phyloP scores from a whole-genome alignment of 35 echinoderm and acorn worm species.

The Ophioderma brevispina region DNA sequence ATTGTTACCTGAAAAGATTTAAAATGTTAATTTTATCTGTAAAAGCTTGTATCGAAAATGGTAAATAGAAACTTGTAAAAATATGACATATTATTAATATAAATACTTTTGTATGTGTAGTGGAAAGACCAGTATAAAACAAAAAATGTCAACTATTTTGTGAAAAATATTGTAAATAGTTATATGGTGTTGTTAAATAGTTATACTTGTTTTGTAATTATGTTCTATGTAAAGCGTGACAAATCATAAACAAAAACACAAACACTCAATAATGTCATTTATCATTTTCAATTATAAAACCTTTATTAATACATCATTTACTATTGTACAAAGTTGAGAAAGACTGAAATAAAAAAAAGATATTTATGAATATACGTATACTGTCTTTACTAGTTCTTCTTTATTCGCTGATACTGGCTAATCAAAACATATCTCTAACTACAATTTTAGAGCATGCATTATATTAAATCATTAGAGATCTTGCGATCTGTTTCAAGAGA shows the following conservation, averaged over 20 bases:
- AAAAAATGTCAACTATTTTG: no score
- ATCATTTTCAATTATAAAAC: neutral
- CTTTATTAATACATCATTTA: neutral
- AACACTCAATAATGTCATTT: neutral
- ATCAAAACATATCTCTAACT: neutral
- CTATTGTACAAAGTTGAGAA: neutral
- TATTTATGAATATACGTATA: conserved; percentile 10
- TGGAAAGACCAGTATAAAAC: no score
- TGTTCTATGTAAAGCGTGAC: neutral
- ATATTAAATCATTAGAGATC: neutral
- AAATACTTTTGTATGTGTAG: no score
- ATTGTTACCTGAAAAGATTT: neutral
- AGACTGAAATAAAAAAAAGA: neutral
- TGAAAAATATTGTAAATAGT: neutral
- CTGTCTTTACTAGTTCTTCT: neutral
- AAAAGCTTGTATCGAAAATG: neutral
- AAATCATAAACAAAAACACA: neutral
- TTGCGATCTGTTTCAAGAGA: neutral
- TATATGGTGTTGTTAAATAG: neutral
- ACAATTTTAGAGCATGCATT: neutral
- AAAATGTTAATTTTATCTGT: no score
- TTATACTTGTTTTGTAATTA: neutral
- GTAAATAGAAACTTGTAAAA: neutral
- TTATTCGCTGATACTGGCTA: neutral
- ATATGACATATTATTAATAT: no score